phyloP scores from a whole-genome alignment of 2,797 vertebrate species.

The Xyrichtys novacula region DNA sequence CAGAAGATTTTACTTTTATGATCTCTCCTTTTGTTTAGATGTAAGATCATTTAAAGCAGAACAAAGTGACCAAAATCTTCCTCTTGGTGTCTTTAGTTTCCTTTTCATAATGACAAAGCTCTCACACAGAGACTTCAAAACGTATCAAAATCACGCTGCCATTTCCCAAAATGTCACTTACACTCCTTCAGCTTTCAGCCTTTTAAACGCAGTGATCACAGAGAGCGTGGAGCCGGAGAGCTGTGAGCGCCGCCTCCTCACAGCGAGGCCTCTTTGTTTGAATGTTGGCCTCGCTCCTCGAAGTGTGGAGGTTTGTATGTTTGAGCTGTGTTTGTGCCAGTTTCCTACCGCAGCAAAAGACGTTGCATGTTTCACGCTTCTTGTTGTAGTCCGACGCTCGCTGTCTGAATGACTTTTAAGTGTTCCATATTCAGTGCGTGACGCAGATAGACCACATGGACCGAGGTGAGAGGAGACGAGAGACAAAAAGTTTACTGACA shows the following conservation, averaged over 20 bases:
- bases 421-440: slow-evolving; percentile 12
- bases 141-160: slow-evolving; percentile 3
- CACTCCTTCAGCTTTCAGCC: slow-evolving; percentile 2
- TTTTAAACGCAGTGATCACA: slow-evolving; percentile 28
- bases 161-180: slow-evolving; percentile 19
- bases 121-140: slow-evolving; percentile 1
- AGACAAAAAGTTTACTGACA: slow-evolving; percentile 3
- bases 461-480: slow-evolving; percentile 1
- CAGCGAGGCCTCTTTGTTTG: slow-evolving; percentile 34
- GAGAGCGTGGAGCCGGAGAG: slow-evolving; percentile 23
- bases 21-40: background rate
- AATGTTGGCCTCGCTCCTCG: slow-evolving; percentile 34
- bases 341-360: slow-evolving; percentile 38
- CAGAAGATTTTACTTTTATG: too few relatives aligned
- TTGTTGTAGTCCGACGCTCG: slow-evolving; percentile 10
- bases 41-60: background rate
- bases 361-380: slow-evolving; percentile 9
- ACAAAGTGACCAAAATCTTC: background rate
- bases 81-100: background rate
- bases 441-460: slow-evolving; percentile 5
- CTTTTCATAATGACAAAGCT: background rate
- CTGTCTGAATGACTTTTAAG: slow-evolving; percentile 8
- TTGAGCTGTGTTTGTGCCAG: slow-evolving; percentile 30
- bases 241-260: slow-evolving; percentile 31
- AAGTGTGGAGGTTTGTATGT: slow-evolving; percentile 19